These are phyloP conservation scores for Limanda limanda DNA, from an alignment of 2,113 vertebrate genomes.

Conservation along the genomic window DNA sequence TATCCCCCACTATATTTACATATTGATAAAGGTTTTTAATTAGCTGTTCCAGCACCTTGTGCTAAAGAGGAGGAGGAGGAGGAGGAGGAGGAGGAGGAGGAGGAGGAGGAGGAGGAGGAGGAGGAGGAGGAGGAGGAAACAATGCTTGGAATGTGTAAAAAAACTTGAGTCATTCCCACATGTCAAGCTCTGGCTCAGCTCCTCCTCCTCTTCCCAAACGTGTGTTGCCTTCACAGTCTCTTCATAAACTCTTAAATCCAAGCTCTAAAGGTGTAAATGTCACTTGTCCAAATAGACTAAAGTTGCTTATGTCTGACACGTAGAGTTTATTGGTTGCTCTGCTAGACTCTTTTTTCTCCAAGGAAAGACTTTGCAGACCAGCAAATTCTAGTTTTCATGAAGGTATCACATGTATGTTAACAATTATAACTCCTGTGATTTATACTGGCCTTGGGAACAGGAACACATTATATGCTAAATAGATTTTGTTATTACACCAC, in stretches of 20 bases:
- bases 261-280: conserved; percentile 1
- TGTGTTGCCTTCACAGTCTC: conserved; percentile 42
- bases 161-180: conserved; percentile 74
- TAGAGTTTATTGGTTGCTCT: background rate
- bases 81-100: conserved; percentile 44
- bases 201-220: conserved; percentile 25
- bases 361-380: background rate
- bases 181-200: conserved; percentile 63
- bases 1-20: no score
- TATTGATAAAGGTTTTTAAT: no score
- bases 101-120: conserved; percentile 41
- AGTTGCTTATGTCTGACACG: background rate
- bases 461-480: background rate
- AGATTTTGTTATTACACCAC: background rate
- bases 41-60: background rate
- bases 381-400: background rate
- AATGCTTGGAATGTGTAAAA: conserved; percentile 76
- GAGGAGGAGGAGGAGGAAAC: conserved; percentile 59
- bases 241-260: background rate
- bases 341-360: background rate
- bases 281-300: background rate
- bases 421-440: no score
- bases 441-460: no score
- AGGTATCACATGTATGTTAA: no score
- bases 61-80: conserved; percentile 37